These are phyloP conservation scores for Macroramphosus scolopax DNA, from an alignment of 2,797 vertebrate species.

Conservation along the genomic window DNA sequence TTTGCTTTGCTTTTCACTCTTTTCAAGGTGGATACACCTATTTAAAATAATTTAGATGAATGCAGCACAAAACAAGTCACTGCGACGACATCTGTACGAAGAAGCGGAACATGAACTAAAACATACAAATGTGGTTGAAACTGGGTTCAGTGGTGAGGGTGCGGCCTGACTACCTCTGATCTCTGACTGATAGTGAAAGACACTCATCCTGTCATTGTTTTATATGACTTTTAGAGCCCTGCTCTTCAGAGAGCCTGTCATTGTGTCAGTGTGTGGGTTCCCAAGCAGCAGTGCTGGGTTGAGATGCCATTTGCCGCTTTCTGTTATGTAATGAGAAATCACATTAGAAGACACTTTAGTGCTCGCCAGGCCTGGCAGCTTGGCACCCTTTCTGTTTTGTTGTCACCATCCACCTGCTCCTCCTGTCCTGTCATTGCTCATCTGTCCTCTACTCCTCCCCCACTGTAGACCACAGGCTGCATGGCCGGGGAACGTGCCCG, in stretches of 20 bases:
- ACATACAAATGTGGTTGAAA: no score
- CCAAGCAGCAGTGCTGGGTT: slow-evolving; percentile 19
- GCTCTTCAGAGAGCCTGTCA: slow-evolving; percentile 7
- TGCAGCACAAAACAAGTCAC: neutral
- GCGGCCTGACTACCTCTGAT: no score
- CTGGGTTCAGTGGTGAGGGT: no score
- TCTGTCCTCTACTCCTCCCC: slow-evolving; percentile 19
- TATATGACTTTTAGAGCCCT: slow-evolving; percentile 10
- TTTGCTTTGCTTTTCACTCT: no score
- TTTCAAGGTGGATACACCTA: no score
- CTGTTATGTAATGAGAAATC: slow-evolving; percentile 72
- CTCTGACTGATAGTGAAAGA: no score
- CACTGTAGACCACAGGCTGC: slow-evolving; percentile 6
- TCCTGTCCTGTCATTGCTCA: slow-evolving; percentile 29
- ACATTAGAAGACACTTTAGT: slow-evolving; percentile 61
- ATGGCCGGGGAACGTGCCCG: slow-evolving; percentile 13
- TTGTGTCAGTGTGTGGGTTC: slow-evolving; percentile 27
- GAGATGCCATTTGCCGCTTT: slow-evolving; percentile 48
- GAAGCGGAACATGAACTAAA: no score
- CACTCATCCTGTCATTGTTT: neutral
- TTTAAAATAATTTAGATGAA: neutral
- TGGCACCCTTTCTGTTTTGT: slow-evolving; percentile 44
- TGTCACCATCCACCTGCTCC: slow-evolving; percentile 55
- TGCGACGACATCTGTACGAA: no score
- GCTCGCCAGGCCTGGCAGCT: slow-evolving; percentile 26